Conservation (phyloP, 2,888 invertebrate genomes). For the Synergus laeviventris region DNA sequence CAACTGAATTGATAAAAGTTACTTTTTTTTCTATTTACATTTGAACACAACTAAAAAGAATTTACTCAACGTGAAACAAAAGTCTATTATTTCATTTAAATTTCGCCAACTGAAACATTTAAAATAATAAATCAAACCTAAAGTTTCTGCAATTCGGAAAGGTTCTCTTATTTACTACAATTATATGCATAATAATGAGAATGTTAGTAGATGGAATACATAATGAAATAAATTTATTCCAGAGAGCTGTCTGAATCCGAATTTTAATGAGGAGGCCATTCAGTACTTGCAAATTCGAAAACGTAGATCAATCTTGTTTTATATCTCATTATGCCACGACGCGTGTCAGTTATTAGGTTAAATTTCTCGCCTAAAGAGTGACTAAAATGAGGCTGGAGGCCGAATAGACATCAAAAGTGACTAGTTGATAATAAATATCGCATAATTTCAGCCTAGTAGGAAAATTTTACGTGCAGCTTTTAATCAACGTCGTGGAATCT, state of each 20-base stretch:
- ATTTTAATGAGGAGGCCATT: constrained; percentile 37
- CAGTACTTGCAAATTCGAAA: constrained; percentile 38
- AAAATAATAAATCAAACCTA: constrained; percentile 23
- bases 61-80: too few species aligned
- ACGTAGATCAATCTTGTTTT: constrained; percentile 38
- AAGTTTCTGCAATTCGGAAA: constrained; percentile 21
- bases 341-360: constrained; percentile 8
- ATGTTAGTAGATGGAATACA: constrained; percentile 17
- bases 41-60: too few species aligned
- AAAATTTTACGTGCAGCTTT: constrained; percentile 46
- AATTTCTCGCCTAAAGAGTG: not conserved
- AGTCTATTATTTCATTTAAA: not conserved
- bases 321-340: constrained; percentile 36
- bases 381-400: not conserved
- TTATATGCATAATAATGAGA: constrained; percentile 38
- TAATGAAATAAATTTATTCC: constrained; percentile 33
- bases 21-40: too few species aligned
- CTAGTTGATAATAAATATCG: constrained; percentile 42
- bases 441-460: constrained; percentile 44
- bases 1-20: not conserved
- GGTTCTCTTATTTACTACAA: constrained; percentile 33
- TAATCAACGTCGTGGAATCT: constrained; percentile 41
- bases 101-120: not conserved
- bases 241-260: constrained; percentile 24
- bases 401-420: not conserved